Base-by-base conservation (phyloP, 2,888 invertebrate genomes). In the Tupiocoris notatus region DNA sequence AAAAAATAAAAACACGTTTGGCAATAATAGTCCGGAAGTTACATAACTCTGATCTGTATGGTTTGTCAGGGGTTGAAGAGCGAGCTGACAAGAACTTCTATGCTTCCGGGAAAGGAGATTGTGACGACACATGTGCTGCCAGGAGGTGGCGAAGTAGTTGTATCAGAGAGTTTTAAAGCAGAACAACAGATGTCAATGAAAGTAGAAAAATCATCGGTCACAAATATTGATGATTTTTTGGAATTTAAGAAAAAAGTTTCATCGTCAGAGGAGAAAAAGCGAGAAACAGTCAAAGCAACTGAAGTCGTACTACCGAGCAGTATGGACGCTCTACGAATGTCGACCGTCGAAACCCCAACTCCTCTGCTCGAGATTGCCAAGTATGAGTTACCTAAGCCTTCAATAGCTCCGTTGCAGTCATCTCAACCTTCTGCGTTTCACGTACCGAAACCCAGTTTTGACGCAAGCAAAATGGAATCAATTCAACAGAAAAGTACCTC, bases 161-260 rank as follows among this genome's bases (percentile, higher is more conserved):
- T 82, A 56, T 79, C 81, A 23, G 82, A 82, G 79, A 81, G 81
- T 17, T 80, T 80, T 1, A 81, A 81, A 76, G 82, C 79, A 18
- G 82, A 81, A 59, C 82, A 82, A 77, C 81, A 82, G 57, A 78
- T 81, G 18, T 81, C 81, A 7, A 80, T 82, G 67, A 81, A 80
- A 78, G 76, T 76, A 12, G 68, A 76, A 54, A 76, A 76, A 54
- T 76, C 76, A 1, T 67, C 67, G 22, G 63, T 70, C 17, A 75
- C 75, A 16, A 75, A 57, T 21, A 75, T 75, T 17, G 75, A 75
- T 18, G 75, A 75, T 65, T 75, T 75, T 75, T 24, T 75, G 20
- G 75, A 75, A 9, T 57, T 75, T 7, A 75, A 75, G 59, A 75
- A 65, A 39, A 65, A 65, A 57, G 57, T 65, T 6, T 20, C 24